Evolutionary conservation across 2,113 vertebrate genomes (phyloP).

Genomic region (Cranoglanis bouderius): DNA sequence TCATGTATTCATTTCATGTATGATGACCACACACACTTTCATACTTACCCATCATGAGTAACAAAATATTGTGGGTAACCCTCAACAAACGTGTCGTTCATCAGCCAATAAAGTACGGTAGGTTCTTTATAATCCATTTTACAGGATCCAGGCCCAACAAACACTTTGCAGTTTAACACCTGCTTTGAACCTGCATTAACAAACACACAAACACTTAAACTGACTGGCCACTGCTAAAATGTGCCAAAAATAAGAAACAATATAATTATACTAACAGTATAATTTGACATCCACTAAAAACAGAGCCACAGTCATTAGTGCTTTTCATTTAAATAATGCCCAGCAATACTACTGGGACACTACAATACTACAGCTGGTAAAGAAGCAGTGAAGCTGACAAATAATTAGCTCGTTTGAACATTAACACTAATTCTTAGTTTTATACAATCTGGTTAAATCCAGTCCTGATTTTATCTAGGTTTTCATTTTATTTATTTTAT

Average conservation of each 20-base stretch:
- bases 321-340: too few relatives aligned
- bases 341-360: too few relatives aligned
- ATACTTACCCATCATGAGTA: neutral
- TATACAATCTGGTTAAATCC: too few relatives aligned
- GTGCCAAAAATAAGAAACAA: neutral
- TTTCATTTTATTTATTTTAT: neutral
- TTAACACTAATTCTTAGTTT: neutral
- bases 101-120: neutral
- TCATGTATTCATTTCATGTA: neutral
- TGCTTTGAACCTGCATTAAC: slow-evolving; percentile 22
- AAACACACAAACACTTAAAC: neutral
- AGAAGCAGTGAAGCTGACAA: neutral
- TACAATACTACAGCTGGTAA: too few relatives aligned
- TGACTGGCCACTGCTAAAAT: neutral
- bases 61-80: neutral
- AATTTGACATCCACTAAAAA: neutral
- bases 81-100: rapidly evolving
- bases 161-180: slow-evolving; percentile 31
- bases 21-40: neutral
- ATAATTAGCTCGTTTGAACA: neutral
- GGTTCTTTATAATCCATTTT: rapidly evolving
- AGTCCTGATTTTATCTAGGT: too few relatives aligned
- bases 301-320: neutral
- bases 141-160: slow-evolving; percentile 8
- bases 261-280: neutral